These are phyloP conservation scores for Yasuhikotakia modesta DNA, from an alignment of 2,797 vertebrate species.

Conservation along the genomic window DNA sequence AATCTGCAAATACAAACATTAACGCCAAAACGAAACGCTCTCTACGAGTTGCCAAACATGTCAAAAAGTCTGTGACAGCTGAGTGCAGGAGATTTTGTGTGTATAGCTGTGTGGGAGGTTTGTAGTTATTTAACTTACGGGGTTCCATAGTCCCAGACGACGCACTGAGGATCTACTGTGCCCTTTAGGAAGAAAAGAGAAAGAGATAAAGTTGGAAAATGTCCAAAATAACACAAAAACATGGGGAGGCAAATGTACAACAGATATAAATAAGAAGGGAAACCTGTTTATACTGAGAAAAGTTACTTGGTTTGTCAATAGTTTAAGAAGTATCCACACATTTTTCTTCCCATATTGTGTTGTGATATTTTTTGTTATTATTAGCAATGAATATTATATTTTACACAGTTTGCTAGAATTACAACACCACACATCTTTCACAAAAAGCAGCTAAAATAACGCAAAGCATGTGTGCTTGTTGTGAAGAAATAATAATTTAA, in stretches of 20 bases:
- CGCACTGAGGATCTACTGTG: conserved; percentile 91
- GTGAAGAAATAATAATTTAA: neutral
- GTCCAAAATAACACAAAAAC: conserved; percentile 63
- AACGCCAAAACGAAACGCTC: conserved; percentile 42
- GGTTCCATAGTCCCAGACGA: conserved; percentile 93
- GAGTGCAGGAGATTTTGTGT: neutral
- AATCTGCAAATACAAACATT: conserved; percentile 51
- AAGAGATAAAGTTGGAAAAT: conserved; percentile 53
- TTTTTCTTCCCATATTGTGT: no score
- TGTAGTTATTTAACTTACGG: conserved; percentile 80
- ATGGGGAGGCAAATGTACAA: conserved; percentile 51
- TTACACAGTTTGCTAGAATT: neutral
- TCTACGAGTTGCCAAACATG: conserved; percentile 4
- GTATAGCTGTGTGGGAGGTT: conserved; percentile 25
- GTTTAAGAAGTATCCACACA: no score
- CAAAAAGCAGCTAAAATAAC: neutral
- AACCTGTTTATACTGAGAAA: no score
- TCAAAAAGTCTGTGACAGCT: neutral
- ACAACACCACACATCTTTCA: neutral
- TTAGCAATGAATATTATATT: neutral
- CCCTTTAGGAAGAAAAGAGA: conserved; percentile 76
- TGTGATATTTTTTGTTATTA: no score
- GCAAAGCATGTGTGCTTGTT: neutral
- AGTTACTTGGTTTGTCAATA: no score
- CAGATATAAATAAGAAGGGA: no score